These are phyloP conservation scores for Meles meles DNA, from an alignment of 2,113 vertebrate species.

Conservation along the genomic window DNA sequence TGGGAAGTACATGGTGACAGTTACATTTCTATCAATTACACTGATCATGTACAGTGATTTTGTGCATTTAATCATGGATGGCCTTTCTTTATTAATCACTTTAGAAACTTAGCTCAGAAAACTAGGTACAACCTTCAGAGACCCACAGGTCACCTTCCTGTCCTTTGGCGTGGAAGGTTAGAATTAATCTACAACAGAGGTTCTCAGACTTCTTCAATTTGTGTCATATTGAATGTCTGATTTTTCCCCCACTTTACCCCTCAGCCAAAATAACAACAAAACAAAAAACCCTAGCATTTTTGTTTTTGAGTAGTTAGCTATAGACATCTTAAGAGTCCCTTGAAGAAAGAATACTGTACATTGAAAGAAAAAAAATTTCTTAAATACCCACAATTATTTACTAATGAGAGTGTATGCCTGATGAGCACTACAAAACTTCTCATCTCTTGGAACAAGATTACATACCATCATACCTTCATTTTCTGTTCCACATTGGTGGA, in stretches of 20 bases:
- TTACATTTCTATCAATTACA: not conserved
- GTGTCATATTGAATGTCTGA: not conserved
- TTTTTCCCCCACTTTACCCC: not conserved
- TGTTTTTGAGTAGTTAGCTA: not conserved
- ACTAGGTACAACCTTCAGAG: not conserved
- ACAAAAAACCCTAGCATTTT: not conserved
- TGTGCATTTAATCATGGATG: not conserved
- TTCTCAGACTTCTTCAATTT: not conserved
- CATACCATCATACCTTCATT: rapidly evolving
- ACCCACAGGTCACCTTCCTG: not conserved
- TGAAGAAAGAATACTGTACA: not conserved
- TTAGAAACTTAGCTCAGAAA: not conserved
- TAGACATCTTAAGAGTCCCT: not conserved
- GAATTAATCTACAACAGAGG: not conserved
- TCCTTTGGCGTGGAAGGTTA: not conserved
- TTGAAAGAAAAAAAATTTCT: not conserved
- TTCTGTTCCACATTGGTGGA: not conserved
- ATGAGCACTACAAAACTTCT: not conserved
- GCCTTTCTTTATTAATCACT: not conserved
- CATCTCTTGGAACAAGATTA: not conserved
- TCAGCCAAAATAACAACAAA: not conserved
- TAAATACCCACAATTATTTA: not conserved
- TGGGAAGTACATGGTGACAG: not conserved
- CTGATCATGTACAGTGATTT: not conserved
- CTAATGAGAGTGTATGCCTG: not conserved